phyloP scores from a whole-genome alignment of 2,888 invertebrate genomes.

The Alentia gelatinosa region DNA sequence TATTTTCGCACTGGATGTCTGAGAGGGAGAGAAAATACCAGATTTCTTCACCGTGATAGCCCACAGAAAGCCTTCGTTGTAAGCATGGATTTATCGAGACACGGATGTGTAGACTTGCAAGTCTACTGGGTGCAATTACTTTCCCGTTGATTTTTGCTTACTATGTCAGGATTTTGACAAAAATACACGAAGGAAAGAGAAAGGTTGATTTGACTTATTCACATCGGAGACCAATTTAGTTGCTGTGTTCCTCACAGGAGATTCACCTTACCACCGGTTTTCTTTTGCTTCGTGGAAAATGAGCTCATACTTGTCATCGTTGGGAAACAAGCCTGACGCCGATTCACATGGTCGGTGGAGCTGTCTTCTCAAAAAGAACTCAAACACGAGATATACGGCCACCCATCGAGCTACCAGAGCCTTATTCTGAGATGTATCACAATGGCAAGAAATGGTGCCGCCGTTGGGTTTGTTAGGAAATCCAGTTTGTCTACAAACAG shows the following conservation, averaged over 20 bases:
- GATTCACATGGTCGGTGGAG: neutral
- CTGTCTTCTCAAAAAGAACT: too few species aligned
- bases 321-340: too few species aligned
- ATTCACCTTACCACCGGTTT: neutral
- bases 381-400: too few species aligned
- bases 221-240: too few species aligned
- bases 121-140: neutral
- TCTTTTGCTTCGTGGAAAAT: neutral
- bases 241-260: neutral
- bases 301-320: slow-evolving; percentile 5
- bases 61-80: too few species aligned
- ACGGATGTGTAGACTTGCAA: neutral
- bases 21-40: neutral
- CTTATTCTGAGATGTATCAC: too few species aligned
- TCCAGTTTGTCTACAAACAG: too few species aligned
- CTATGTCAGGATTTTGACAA: neutral
- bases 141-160: neutral
- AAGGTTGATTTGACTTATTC: too few species aligned
- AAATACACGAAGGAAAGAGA: neutral
- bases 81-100: neutral
- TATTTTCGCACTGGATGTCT: neutral
- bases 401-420: too few species aligned
- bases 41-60: neutral
- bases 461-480: too few species aligned
- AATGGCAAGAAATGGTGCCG: too few species aligned